Evolutionary conservation across 2,113 vertebrate genomes (phyloP).

Genomic region (Laticauda colubrina): DNA sequence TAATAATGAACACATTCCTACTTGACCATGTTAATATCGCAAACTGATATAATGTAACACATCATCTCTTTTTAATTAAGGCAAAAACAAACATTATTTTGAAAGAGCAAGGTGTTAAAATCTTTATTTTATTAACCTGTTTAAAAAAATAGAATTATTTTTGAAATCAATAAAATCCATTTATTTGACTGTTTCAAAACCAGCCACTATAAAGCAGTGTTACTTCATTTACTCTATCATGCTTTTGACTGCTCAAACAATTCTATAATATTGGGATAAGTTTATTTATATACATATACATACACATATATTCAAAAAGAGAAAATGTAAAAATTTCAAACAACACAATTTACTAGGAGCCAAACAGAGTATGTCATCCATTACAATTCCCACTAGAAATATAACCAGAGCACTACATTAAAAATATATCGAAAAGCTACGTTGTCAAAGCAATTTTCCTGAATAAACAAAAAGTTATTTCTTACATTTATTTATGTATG

Average conservation of each 20-base stretch:
- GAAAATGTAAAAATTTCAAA: neutral
- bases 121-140: neutral
- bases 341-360: neutral
- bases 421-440: neutral
- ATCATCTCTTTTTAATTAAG: neutral
- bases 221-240: neutral
- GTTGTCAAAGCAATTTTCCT: neutral
- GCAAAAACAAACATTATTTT: neutral
- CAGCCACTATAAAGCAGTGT: neutral
- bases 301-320: neutral
- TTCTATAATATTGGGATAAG: neutral
- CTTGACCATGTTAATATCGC: neutral
- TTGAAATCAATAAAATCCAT: neutral
- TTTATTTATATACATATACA: neutral
- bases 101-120: neutral
- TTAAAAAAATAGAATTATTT: neutral
- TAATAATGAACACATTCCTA: neutral
- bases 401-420: neutral
- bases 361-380: neutral
- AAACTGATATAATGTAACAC: neutral
- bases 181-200: neutral
- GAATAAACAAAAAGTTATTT: neutral
- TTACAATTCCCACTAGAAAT: neutral
- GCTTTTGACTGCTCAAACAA: neutral
- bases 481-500: neutral